Percentiles rank a stretch among this genome's conserved stretches.
These are phyloP conservation scores for Anguilla obscura DNA, from an alignment of 2,797 vertebrate species.

Conservation along the genomic window DNA sequence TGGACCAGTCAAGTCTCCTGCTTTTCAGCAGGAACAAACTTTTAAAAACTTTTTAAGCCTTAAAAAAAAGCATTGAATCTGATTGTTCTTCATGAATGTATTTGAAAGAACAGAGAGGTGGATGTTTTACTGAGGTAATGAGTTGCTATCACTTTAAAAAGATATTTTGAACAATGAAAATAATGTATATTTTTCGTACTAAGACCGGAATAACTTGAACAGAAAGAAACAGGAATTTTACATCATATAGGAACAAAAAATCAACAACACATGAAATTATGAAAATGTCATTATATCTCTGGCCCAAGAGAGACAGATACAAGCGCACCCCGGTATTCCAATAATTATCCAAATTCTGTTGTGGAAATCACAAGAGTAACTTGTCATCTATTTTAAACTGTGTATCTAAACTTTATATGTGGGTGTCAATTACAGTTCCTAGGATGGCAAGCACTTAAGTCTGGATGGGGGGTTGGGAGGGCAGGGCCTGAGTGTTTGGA, in stretches of 20 bases:
- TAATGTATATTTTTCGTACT: too few species aligned
- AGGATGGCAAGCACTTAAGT: neutral
- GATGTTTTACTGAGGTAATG: neutral
- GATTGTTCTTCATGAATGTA: neutral
- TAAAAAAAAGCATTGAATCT: too few species aligned
- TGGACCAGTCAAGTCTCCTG: neutral
- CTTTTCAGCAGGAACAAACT: neutral
- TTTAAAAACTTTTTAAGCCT: neutral
- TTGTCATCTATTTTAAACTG: neutral
- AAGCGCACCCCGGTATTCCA: neutral
- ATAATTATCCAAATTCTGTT: neutral
- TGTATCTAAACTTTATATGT: neutral
- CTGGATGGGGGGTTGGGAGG: constrained; percentile 25
- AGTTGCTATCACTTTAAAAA: too few species aligned
- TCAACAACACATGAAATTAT: neutral
- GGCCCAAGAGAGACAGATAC: neutral
- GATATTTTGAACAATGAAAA: too few species aligned
- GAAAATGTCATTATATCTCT: neutral
- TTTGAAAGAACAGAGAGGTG: neutral
- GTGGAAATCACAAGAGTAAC: neutral
- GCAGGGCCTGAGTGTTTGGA: constrained; percentile 22
- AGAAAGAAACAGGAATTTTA: too few species aligned
- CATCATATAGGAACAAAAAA: too few species aligned
- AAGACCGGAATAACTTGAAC: neutral
- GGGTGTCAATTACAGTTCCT: neutral